These are phyloP conservation scores for Parnassius orleans DNA, from an alignment of 2,888 invertebrate genomes.

Conservation along the genomic window DNA sequence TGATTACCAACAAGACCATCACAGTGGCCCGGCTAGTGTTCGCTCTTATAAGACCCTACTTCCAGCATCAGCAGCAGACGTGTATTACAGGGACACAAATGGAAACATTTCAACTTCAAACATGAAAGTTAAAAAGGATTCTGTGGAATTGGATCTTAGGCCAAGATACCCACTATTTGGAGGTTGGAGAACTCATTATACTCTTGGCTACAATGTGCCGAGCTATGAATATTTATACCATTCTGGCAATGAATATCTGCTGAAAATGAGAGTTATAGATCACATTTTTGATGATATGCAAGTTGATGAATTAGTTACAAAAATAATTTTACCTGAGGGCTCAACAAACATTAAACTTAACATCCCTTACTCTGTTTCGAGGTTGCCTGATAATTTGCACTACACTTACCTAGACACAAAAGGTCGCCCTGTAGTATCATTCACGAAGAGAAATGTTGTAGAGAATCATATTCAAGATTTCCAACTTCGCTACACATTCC, in stretches of 20 bases:
- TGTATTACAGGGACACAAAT: constrained; percentile 98
- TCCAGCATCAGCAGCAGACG: constrained; percentile 94
- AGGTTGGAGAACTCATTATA: constrained; percentile 99
- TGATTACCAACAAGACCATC: constrained; percentile 96
- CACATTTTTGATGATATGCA: constrained; percentile 98
- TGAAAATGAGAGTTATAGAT: constrained; percentile 97
- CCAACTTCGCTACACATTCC: constrained; percentile 93
- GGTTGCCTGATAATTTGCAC: constrained; percentile 87
- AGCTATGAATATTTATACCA: constrained; percentile 97
- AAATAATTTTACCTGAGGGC: constrained; percentile 97
- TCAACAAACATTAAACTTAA: constrained; percentile 89
- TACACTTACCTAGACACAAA: constrained; percentile 97
- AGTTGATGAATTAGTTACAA: constrained; percentile 92
- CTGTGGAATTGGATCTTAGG: constrained; percentile 96
- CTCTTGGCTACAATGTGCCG: constrained; percentile 97
- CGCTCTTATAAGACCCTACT: constrained; percentile 93
- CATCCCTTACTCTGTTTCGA: constrained; percentile 90
- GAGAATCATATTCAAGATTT: constrained; percentile 98
- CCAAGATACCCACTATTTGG: constrained; percentile 99
- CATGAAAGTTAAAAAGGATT: constrained; percentile 92
- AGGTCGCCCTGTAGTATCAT: constrained; percentile 93
- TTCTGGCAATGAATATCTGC: constrained; percentile 87
- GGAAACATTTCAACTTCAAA: constrained; percentile 99
- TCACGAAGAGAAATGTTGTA: constrained; percentile 92
- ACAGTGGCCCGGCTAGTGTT: constrained; percentile 93